These are phyloP conservation scores for Gymnopithys bicolor DNA, from an alignment of 2,797 vertebrate species.

Conservation along the genomic window DNA sequence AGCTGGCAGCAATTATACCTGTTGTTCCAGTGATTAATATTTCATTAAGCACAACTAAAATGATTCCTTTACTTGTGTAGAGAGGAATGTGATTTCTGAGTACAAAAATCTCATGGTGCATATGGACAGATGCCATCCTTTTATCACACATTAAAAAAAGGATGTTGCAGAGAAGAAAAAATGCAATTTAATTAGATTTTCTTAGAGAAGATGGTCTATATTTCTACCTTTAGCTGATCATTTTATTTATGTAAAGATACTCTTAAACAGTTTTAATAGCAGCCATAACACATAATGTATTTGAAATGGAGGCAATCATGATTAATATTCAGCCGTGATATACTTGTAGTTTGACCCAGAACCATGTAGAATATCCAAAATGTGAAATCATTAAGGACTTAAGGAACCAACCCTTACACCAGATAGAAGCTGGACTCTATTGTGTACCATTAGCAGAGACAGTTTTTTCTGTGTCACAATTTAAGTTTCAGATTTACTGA, in stretches of 20 bases:
- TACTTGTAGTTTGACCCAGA: not conserved
- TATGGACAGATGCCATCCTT: not conserved
- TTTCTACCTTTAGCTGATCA: not conserved
- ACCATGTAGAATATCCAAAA: not conserved
- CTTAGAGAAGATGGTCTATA: not conserved
- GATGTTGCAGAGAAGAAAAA: not conserved
- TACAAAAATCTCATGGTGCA: accelerated
- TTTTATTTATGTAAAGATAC: not conserved
- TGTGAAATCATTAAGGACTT: not conserved
- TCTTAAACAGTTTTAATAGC: not conserved
- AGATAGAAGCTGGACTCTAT: not conserved
- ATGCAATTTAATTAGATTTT: not conserved
- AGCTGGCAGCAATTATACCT: slow-evolving; percentile 36
- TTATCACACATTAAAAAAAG: not conserved
- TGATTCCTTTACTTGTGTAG: not conserved
- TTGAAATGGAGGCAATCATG: not conserved
- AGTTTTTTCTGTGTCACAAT: not conserved
- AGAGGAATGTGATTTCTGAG: not conserved
- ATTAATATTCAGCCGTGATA: not conserved
- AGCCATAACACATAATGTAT: not conserved
- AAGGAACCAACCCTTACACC: not conserved
- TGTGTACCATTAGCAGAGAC: not conserved
- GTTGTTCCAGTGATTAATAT: slow-evolving; percentile 47
- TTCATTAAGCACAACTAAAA: slow-evolving; percentile 37
- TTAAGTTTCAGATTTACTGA: not conserved